Base-by-base conservation (phyloP, 1,140 invertebrate genomes). In the Trichoplusia ni region DNA sequence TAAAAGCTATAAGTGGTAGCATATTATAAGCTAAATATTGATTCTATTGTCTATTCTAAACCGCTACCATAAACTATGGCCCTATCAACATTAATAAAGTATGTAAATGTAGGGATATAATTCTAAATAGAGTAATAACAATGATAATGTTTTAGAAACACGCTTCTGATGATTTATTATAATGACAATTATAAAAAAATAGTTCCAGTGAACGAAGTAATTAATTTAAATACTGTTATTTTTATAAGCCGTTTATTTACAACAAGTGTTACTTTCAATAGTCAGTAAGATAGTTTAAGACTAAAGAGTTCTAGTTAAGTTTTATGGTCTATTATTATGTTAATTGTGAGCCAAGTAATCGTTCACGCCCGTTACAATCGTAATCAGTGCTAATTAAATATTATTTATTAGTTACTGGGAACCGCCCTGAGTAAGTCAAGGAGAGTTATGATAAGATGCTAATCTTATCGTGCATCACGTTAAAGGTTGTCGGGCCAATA, bases 381-480 rank as follows among this genome's bases (percentile, higher is more conserved):
- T 71, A 70, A 66, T 66, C 59, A 53, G 53, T 31, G 27, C 27
- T 60, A 68, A 74, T 77, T 67, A 77, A 59, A 58, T 64, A 58
- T 31, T 58, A 72, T 33, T 42, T 35, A 60, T 51, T 67, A 61
- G 70, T 42, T 64, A 58, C 75, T 60, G 68, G 72, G 75, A 71
- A 71, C 31, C 66, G 62, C 68, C 70, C 58, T 64, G 64, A 78
- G 72, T 78, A 69, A 78, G 75, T 71, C 75, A 75, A 78, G 75
- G 75, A 51, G 65, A 18, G 11, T 42, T 37, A 51, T 67, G 62
- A 66, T 69, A 46, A 69, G 75, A 82, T 79, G 74, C 66, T 71
- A 75, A 75, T 42, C 58, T 47, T 64, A 73, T 77, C 74, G 79
- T 81, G 79, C 60, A 64, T 70, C 75, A 81, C 75, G 75, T 74